phyloP scores from a whole-genome alignment of 2,888 invertebrate genomes.

The Heliconius aoede region DNA sequence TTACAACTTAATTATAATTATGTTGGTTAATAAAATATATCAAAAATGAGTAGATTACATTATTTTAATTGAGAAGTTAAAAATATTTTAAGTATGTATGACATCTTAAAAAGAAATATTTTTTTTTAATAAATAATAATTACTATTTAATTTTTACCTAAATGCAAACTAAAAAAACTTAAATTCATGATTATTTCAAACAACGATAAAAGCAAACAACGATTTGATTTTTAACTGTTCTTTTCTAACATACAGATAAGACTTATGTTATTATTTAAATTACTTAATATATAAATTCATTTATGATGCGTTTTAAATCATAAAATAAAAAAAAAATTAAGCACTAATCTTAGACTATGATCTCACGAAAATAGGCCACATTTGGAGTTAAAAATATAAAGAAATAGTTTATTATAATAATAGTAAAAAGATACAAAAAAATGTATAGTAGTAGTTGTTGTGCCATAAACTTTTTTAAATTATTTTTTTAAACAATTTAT shows the following conservation, averaged over 20 bases:
- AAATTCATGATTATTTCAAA: neutral
- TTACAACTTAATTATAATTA: neutral
- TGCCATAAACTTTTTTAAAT: neutral
- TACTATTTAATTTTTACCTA: too few species aligned
- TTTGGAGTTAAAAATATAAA: neutral
- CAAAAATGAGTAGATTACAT: too few species aligned
- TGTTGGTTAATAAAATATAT: too few species aligned
- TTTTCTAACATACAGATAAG: conserved; percentile 14
- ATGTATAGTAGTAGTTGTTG: neutral
- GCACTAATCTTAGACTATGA: conserved; percentile 24
- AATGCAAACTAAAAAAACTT: too few species aligned
- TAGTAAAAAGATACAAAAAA: neutral
- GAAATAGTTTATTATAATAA: neutral
- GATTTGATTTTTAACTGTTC: neutral
- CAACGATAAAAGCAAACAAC: conserved; percentile 51
- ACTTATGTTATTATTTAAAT: conserved; percentile 18
- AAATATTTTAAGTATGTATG: too few species aligned
- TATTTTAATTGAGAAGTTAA: too few species aligned
- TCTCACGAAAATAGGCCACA: conserved; percentile 26
- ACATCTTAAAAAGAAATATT: too few species aligned
- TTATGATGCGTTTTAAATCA: conserved; percentile 30
- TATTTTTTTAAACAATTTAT: neutral
- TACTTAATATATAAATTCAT: conserved; percentile 36
- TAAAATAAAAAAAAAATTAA: conserved; percentile 8
- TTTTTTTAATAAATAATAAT: too few species aligned